Percentiles rank a stretch among this genome's conserved stretches.
These are phyloP conservation scores for Volucella inflata DNA, from an alignment of 2,888 invertebrate genomes.

Conservation along the genomic window DNA sequence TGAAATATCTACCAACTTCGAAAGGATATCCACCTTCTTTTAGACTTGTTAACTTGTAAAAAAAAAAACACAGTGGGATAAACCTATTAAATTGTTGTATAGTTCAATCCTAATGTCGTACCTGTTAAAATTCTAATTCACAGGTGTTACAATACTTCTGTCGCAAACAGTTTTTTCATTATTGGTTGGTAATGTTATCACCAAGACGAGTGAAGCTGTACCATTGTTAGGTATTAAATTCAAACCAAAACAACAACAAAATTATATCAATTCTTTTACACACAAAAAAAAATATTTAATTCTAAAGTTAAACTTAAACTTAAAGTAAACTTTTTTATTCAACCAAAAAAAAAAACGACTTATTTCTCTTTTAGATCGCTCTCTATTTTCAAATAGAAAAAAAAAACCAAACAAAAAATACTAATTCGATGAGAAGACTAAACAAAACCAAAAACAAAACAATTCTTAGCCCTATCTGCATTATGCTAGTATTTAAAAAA, in stretches of 20 bases:
- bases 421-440: conserved; percentile 68
- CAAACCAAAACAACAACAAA: conserved; percentile 46
- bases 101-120: conserved; percentile 49
- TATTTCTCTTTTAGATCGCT: conserved; percentile 82
- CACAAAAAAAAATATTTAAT: conserved; percentile 38
- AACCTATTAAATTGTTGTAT: conserved; percentile 16
- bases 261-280: conserved; percentile 46
- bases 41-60: not conserved
- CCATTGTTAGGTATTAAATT: conserved; percentile 94
- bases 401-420: conserved; percentile 30
- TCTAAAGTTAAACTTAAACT: conserved; percentile 47
- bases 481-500: conserved; percentile 56
- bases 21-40: not conserved
- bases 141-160: conserved; percentile 99
- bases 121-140: conserved; percentile 84
- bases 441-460: conserved; percentile 43
- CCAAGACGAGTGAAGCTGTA: conserved; percentile 99
- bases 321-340: conserved; percentile 65
- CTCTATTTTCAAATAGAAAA: conserved; percentile 62
- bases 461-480: conserved; percentile 54
- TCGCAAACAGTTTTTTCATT: conserved; percentile 99
- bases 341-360: conserved; percentile 78
- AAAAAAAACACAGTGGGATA: conserved; percentile 19
- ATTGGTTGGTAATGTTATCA: conserved; percentile 99
- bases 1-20: not conserved